Base-by-base conservation (phyloP, 2,888 invertebrate species). In the Lasioglossum pauxillum region DNA sequence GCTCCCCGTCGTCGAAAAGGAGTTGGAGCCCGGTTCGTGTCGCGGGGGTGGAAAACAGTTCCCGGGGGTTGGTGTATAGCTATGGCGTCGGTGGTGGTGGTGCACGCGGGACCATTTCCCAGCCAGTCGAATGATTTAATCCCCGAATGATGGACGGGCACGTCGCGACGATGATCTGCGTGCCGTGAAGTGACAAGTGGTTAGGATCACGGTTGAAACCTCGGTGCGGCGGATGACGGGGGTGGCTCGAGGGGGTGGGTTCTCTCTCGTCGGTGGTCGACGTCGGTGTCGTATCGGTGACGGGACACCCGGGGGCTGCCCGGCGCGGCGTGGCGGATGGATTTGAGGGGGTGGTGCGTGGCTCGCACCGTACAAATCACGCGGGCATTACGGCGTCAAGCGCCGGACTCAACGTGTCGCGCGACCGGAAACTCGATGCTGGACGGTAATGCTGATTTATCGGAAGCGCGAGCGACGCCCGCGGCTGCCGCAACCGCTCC, bases 181-280 rank as follows among this genome's bases (percentile, higher is more conserved):
- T 94, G 93, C 92, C 94, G 94, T 94, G 91, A 94, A 94, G 93
- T 95, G 95, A 95, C 95, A 95, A 95, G 95, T 95, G 94, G 95
- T 94, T 92, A 92, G 95, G 95, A 95, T 95, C 95, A 95, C 92
- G 91, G 89, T 91, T 64, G 92, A 88, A 92, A 93, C 93, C 92
- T 93, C 93, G 90, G 86, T 87, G 87, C 89, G 84, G 41, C 87
- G 84, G 90, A 83, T 84, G 90, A 88, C 90, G 88, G 75, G 80
- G 87, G 88, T 80, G 88, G 82, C 72, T 75, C 81, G 83, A 35
- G 85, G 80, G 85, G 86, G 85, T 82, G 72, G 85, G 79, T 60
- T 57, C 73, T 77, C 79, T 84, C 71, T 67, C 49, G 78, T 60
- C 72, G 85, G 86, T 89, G 89, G 89, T 88, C 89, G 89, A 88